Percentiles rank a stretch among this genome's conserved stretches.
These are phyloP conservation scores for Streblospio benedicti DNA, from an alignment of 1,140 invertebrate genomes.

Conservation along the genomic window DNA sequence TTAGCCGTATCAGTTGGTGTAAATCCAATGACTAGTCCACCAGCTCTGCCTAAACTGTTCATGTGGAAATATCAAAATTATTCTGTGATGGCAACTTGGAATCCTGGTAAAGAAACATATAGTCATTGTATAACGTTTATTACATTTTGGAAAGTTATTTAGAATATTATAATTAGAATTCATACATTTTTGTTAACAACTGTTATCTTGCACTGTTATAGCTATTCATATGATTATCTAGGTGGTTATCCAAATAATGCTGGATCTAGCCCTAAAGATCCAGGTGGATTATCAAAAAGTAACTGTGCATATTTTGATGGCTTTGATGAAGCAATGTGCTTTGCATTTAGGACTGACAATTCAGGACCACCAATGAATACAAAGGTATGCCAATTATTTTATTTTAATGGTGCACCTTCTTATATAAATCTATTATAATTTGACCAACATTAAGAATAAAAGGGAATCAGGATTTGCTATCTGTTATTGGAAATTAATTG, in stretches of 20 bases:
- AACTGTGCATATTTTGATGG: slow-evolving; percentile 28
- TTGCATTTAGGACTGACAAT: slow-evolving; percentile 34
- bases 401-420: neutral
- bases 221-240: too few species aligned
- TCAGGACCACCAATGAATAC: slow-evolving; percentile 27
- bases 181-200: too few species aligned
- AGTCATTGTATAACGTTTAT: neutral
- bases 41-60: slow-evolving; percentile 33
- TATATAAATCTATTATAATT: neutral
- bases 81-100: slow-evolving; percentile 11
- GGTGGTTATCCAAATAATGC: slow-evolving; percentile 21
- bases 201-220: too few species aligned
- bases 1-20: slow-evolving; percentile 34
- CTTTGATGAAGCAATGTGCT: slow-evolving; percentile 30
- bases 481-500: neutral
- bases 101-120: slow-evolving; percentile 13
- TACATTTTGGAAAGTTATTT: too few species aligned
- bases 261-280: slow-evolving; percentile 17
- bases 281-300: slow-evolving; percentile 26
- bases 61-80: slow-evolving; percentile 21
- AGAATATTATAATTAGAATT: too few species aligned
- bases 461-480: neutral
- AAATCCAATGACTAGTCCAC: slow-evolving; percentile 31
- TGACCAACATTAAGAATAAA: too few species aligned
- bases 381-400: slow-evolving; percentile 15